A percentile compares a stretch with the other conserved stretches of the same genome.
phyloP scores from a whole-genome alignment of 2,113 vertebrate species.

The Hypanus sabinus region DNA sequence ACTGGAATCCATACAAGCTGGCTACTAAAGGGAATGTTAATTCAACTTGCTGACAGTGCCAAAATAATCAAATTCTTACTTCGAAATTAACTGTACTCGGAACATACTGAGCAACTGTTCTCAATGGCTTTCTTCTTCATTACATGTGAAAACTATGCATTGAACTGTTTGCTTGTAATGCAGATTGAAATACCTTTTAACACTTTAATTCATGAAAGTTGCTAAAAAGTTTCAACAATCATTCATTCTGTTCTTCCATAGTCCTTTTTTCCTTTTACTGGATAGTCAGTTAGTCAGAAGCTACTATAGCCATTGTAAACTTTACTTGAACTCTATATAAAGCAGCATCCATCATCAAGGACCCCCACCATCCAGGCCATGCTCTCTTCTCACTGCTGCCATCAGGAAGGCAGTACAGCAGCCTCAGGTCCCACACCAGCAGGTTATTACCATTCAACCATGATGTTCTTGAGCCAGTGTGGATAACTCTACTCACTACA shows the following conservation, averaged over 20 bases:
- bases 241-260: background rate
- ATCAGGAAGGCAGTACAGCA: too few relatives aligned
- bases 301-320: background rate
- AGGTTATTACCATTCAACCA: too few relatives aligned
- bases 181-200: background rate
- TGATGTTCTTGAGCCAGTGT: too few relatives aligned
- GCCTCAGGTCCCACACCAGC: too few relatives aligned
- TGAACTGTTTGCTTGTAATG: background rate
- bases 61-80: conserved; percentile 36
- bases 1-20: conserved; percentile 31
- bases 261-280: background rate
- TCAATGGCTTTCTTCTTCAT: background rate
- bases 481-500: too few relatives aligned
- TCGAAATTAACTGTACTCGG: conserved; percentile 22
- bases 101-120: conserved; percentile 32
- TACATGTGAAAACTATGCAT: background rate
- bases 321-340: background rate
- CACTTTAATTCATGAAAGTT: background rate
- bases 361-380: too few relatives aligned
- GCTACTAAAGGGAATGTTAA: conserved; percentile 26
- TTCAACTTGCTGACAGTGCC: conserved; percentile 32
- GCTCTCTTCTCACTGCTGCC: too few relatives aligned
- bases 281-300: background rate
- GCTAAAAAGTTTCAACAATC: background rate
- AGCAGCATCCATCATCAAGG: too few relatives aligned